Evolutionary conservation across 2,888 invertebrate species (phyloP), one percentile per base, ranked within the genome.

Genomic region (Platycheirus rosarum): DNA sequence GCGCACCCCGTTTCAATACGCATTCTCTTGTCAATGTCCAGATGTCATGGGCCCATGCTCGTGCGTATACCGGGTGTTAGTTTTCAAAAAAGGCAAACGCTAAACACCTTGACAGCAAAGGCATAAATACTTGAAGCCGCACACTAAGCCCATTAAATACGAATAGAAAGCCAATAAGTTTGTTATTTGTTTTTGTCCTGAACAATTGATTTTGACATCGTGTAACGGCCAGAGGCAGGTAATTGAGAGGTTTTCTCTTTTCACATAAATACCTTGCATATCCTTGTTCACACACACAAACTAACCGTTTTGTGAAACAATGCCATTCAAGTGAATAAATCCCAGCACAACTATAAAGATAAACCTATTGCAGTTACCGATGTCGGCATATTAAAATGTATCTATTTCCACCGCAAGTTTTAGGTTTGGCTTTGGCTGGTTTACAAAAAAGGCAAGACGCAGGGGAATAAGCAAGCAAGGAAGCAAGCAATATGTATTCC

Each of bases 141-240:
- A 77, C 77, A 73, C 82, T 77, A 82, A 82, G 63, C 77, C 82
- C 71, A 82, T 82, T 76, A 77, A 77, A 77, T 51, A 40, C 51
- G 18, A 73, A 40, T 82, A 76, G 82, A 82, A 82, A 82, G 82
- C 82, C 82, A 82, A 82, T 82, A 82, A 82, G 82, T 82, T 73
- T 82, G 71, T 73, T 77, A 82, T 82, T 82, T 82, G 82, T 82
- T 82, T 82, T 82, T 82, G 71, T 82, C 44, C 63, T 71, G 55
- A n/a, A 82, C 82, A 82, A 82, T 82, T 73, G 82, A 63, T 63
- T 73, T 57, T 82, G 82, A 77, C 76, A 68, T 68, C 76, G 46
- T 53, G 71, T 55, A 68, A 77, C 76, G 42, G 63, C 76, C n/a
- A 48, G 77, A 71, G 42, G 71, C 82, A 82, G 82, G 82, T 82